phyloP scores from a whole-genome alignment of 2,888 invertebrate species.

The Drosophila peninsularis region DNA sequence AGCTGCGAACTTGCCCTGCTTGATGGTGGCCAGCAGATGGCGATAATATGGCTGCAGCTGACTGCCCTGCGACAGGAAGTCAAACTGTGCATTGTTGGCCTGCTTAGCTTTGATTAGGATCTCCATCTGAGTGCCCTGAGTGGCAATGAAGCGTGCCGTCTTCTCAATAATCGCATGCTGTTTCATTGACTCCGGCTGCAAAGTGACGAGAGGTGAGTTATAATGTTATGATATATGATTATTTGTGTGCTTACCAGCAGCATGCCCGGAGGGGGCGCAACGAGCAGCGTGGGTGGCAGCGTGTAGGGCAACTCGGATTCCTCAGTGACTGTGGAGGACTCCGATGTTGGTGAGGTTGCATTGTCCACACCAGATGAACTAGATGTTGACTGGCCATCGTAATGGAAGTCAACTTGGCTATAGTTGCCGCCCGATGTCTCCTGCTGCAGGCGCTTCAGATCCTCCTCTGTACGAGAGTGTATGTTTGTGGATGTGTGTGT shows the following conservation, averaged over 20 bases:
- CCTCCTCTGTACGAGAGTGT: conserved; percentile 90
- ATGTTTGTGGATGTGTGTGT: not conserved
- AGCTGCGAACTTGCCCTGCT: conserved; percentile 87
- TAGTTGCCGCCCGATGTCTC: conserved; percentile 87
- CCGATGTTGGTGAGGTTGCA: conserved; percentile 40
- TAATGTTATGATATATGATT: no score
- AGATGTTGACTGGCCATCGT: conserved; percentile 83
- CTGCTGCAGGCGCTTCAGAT: conserved; percentile 93
- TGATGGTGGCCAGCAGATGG: conserved; percentile 89
- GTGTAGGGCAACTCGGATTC: conserved; percentile 91
- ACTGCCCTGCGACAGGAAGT: conserved; percentile 95
- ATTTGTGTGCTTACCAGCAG: conserved; percentile 89
- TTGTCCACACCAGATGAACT: conserved; percentile 9
- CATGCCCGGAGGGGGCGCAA: conserved; percentile 90
- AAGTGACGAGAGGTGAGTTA: not conserved
- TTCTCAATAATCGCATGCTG: conserved; percentile 97
- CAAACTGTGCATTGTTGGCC: conserved; percentile 95
- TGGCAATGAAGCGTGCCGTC: conserved; percentile 94
- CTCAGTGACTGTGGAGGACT: conserved; percentile 85
- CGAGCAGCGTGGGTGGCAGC: conserved; percentile 90
- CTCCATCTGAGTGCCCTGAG: conserved; percentile 99
- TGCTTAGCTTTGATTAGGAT: conserved; percentile 99
- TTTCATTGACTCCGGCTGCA: conserved; percentile 93
- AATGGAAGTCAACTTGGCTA: conserved; percentile 91
- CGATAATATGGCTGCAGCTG: conserved; percentile 95